Conservation (phyloP, 1,140 invertebrate genomes). For the Halictus rubicundus region DNA sequence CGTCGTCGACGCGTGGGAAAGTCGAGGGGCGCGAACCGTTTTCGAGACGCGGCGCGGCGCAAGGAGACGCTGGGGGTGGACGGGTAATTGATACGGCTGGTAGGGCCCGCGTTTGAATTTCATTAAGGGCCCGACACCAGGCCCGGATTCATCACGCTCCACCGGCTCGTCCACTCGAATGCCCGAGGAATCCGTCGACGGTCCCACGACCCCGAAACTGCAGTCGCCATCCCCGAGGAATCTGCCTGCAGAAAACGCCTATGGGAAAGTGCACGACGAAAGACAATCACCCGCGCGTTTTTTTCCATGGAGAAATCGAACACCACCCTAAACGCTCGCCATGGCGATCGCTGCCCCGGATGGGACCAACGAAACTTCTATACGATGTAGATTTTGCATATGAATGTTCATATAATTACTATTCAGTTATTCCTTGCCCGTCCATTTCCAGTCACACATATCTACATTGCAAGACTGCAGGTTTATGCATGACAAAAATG, state of each 20-base stretch:
- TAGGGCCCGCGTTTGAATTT: slow-evolving; percentile 57
- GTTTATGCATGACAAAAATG: too few species aligned
- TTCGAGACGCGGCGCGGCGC: slow-evolving; percentile 30
- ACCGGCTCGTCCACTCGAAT: slow-evolving; percentile 45
- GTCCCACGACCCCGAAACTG: slow-evolving; percentile 24
- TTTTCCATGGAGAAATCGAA: neutral
- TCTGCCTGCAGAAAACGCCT: slow-evolving; percentile 1
- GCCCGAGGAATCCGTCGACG: slow-evolving; percentile 29
- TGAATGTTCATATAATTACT: too few species aligned
- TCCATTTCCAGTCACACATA: too few species aligned
- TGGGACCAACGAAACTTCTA: too few species aligned
- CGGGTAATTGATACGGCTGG: slow-evolving; percentile 55
- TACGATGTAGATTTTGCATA: too few species aligned
- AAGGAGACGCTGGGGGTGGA: slow-evolving; percentile 59
- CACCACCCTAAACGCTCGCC: neutral
- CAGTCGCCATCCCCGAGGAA: neutral
- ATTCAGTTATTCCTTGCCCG: too few species aligned
- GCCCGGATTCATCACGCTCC: slow-evolving; percentile 44
- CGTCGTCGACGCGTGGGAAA: slow-evolving; percentile 51
- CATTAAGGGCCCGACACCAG: slow-evolving; percentile 50
- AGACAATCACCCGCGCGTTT: neutral
- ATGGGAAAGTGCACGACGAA: slow-evolving; percentile 30
- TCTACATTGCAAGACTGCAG: too few species aligned
- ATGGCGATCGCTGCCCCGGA: neutral
- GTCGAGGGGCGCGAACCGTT: slow-evolving; percentile 58